Evolutionary conservation across 1,140 invertebrate genomes (phyloP).

Genomic region (Drosophila insularis): DNA sequence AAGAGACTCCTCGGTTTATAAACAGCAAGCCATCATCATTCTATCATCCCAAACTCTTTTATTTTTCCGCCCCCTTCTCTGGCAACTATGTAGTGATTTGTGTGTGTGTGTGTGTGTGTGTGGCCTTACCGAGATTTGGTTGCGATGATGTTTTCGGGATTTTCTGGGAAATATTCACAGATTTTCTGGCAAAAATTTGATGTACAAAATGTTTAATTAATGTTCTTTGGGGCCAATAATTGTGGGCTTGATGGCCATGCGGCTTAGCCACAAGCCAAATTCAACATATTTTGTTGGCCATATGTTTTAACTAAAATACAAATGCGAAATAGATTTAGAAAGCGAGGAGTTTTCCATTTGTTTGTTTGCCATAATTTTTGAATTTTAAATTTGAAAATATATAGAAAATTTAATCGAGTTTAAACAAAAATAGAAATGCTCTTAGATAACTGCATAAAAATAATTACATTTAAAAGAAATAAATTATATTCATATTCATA

Average conservation of each 20-base stretch:
- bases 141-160: neutral
- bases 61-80: no score
- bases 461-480: no score
- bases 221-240: slow-evolving; percentile 43
- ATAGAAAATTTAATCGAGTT: no score
- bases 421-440: no score
- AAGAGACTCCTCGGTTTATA: slow-evolving; percentile 2
- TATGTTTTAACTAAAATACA: slow-evolving; percentile 3
- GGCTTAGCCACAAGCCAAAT: neutral
- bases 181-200: slow-evolving; percentile 55
- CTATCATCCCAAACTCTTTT: no score
- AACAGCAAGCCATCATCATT: slow-evolving; percentile 6
- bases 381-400: no score
- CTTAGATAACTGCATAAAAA: no score
- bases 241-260: slow-evolving; percentile 17
- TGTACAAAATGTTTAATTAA: slow-evolving; percentile 52
- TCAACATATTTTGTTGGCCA: slow-evolving; percentile 33
- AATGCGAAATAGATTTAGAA: neutral
- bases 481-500: no score
- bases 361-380: no score
- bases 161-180: neutral
- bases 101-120: no score
- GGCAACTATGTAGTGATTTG: no score
- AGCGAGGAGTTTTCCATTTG: no score
- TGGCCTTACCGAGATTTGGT: neutral